Evolutionary conservation across 2,797 vertebrate species (phyloP), one percentile per base, ranked within the genome.

Genomic region (Cossypha niveicapilla): DNA sequence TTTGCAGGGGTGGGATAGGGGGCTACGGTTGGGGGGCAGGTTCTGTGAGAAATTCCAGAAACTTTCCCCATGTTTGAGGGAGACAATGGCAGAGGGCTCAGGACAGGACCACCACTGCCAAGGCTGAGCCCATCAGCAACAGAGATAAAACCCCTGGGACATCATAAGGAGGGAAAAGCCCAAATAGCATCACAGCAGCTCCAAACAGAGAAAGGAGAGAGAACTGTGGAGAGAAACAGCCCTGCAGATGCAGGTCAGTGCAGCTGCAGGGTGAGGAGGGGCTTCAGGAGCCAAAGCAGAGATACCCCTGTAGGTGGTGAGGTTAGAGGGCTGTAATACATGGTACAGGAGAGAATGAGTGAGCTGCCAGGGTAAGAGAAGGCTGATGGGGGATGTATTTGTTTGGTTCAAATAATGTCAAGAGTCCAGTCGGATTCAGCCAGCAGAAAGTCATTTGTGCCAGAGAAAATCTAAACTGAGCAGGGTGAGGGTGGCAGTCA

Each of bases 161-260:
- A 72, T 7, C 13, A 25, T 12, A 9, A 32, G 2, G 9, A 0
- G 0, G 0, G 11, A 10, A 56, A 39, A 7, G 2, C n/a, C 6
- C 28, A 25, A 39, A 41, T 8, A 57, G 19, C 10, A 37, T 1
- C 25, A 16, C 4, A 66, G 18, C 6, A 18, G 39, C 17, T 53
- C 15, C 8, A 80, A 9, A 1, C 3, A 57, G 45, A 73, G 32
- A 21, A 21, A 53, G 5, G 27, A 32, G 19, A 24, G 27, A 37
- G 10, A 51, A 30, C 15, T 30, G 23, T 3, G 22, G 9, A 66
- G 67, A 51, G 25, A 47, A 73, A 60, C 8, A 27, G 2, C 34
- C 24, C 54, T 53, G 68, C 34, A 47, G 61, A 23, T 6, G 6
- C 16, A 48, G 13, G 18, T 27, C 13, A 18, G 30, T 14, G 34